A percentile compares a stretch with the other conserved stretches of the same genome.
These are phyloP conservation scores for Anabas testudineus DNA, from an alignment of 2,797 vertebrate species.

Conservation along the genomic window DNA sequence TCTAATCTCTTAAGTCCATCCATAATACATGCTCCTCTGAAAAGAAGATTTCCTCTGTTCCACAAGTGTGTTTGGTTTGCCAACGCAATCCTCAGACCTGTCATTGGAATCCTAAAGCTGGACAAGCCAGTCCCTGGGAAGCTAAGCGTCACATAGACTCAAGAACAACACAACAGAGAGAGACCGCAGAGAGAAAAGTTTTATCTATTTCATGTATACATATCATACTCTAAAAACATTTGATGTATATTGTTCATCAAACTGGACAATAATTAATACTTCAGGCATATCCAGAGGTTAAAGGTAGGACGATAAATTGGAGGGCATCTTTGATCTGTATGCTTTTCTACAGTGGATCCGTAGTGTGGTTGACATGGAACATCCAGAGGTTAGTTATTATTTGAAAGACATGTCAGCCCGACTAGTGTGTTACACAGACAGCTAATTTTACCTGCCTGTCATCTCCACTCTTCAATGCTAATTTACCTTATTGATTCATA, in stretches of 20 bases:
- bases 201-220: not conserved
- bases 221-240: not conserved
- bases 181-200: constrained; percentile 28
- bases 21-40: constrained; percentile 82
- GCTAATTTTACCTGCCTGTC: constrained; percentile 81
- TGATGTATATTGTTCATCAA: constrained; percentile 8
- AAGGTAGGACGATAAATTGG: constrained; percentile 24
- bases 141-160: constrained; percentile 48
- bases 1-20: constrained; percentile 86
- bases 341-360: constrained; percentile 26
- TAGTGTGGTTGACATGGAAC: constrained; percentile 39
- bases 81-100: constrained; percentile 76
- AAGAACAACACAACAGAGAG: constrained; percentile 47
- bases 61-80: constrained; percentile 86
- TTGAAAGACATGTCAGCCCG: constrained; percentile 57
- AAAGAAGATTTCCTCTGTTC: constrained; percentile 85
- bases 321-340: constrained; percentile 18
- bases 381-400: constrained; percentile 61
- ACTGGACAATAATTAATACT: constrained; percentile 20
- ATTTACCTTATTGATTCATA: constrained; percentile 85
- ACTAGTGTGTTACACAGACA: constrained; percentile 45
- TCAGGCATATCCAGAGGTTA: constrained; percentile 14
- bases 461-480: constrained; percentile 76
- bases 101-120: constrained; percentile 78
- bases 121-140: constrained; percentile 65